Base-by-base conservation (phyloP, 2,888 invertebrate species). In the Mystacides longicornis region DNA sequence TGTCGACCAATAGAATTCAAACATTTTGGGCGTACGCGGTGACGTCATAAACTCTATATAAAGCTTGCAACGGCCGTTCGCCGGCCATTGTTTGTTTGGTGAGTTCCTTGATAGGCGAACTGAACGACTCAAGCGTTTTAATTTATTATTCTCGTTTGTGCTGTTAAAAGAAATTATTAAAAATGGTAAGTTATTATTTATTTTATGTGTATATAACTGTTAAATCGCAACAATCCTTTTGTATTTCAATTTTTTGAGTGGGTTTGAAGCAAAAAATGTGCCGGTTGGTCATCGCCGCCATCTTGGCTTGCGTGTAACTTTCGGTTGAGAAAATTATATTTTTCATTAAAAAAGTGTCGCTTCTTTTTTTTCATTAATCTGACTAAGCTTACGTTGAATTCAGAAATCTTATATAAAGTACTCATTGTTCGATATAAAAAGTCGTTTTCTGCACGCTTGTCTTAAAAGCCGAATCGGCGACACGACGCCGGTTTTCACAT, bases 41-140 rank as follows among this genome's bases (percentile, higher is more conserved):
- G 74, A 73, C 70, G 70, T 69, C 70, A 69, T 67, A 64, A 64
- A 60, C 49, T 47, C 62, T 82, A 83, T 85, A 85, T 74, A 84
- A 79, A 74, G 68, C 64, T 69, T 65, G 67, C 66, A 71, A 70
- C 69, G 68, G 69, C 66, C 68, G 69, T 72, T 74, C 70, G 67
- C 63, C 64, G 64, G 64, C 74, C 75, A 79, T 74, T 74, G 76
- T 78, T 79, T 80, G 83, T 83, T 84, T 79, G 80, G 81, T 76
- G 78, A 81, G 78, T 82, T 80, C 75, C 84, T 81, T 84, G 73
- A 76, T 82, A 77, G 82, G 82, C 49, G 47, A 21, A 50, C 54
- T 54, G 37, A 56, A 61, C 54, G 52, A 48, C 52, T 54, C 50
- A 43, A 75, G 74, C 73, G 74, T 60, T 64, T 64, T 65, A 66